Evolutionary conservation across 2,888 invertebrate species (phyloP), one percentile per base, ranked within the genome.

Genomic region (Leptopilina myrica): DNA sequence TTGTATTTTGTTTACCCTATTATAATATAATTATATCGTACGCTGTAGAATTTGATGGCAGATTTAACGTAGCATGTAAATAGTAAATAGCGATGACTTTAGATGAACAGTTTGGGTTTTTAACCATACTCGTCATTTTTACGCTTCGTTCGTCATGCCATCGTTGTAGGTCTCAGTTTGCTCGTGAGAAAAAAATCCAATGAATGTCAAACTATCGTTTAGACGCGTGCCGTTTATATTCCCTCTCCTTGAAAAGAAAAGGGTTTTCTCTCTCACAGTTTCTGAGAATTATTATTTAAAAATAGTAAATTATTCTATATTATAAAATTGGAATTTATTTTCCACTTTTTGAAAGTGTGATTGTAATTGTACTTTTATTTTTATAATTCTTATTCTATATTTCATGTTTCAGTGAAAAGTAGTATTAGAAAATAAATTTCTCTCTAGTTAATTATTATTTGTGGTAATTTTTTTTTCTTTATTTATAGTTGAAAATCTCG

Each of bases 121-220:
- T 89, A 88, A 84, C 88, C 76, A 83, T 86, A 85, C 86, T 87
- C 83, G 86, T 82, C 85, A 82, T 86, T 90, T 90, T 89, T 89
- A 90, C 84, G 90, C 87, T 77, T 83, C 73, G 83, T 90, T 89
- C 86, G 88, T 85, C 83, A 88, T 86, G 87, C 64, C 79, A 56
- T 69, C 79, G 67, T 49, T 73, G 64, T 76, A 66, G 15, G 20
- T 14, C 64, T 62, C 33, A 49, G 76, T 76, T 49, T 66, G 75
- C 76, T 76, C 84, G 84, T 84, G 84, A 84, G 84, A 84, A 84
- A 73, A 73, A 73, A 73, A 73, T 9, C 40, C 53, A 69, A 53
- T 73, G 73, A 73, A 73, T 73, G 33, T 73, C 9, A 14, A 73
- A 49, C 7, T 59, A 56, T 56, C 33, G n/a, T 53, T 53, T 73